Conservation (phyloP, 2,797 vertebrate genomes). For the Syndactyla subalaris region DNA sequence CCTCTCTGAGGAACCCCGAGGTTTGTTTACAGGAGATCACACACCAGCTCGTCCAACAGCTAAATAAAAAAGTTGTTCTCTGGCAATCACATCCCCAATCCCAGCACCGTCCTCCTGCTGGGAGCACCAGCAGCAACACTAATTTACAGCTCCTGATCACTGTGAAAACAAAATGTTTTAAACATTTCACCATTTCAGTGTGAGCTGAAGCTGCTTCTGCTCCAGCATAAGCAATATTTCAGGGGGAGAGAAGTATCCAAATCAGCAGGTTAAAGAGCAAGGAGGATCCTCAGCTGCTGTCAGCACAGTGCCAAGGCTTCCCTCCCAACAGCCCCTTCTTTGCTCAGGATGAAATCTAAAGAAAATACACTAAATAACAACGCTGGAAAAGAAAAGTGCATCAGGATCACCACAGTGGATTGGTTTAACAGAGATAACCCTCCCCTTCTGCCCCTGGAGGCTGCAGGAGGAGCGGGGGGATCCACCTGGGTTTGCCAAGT, state of each 20-base stretch:
- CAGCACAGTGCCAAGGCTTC: not conserved
- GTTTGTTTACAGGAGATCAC: not conserved
- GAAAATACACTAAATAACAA: constrained; percentile 51
- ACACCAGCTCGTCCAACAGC: not conserved
- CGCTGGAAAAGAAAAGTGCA: not conserved
- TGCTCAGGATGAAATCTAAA: not conserved
- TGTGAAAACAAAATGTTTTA: not conserved
- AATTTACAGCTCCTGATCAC: not conserved
- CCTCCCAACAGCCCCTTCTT: not conserved
- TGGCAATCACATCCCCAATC: not conserved
- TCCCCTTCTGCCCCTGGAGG: not conserved
- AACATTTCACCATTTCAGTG: not conserved
- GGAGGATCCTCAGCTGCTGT: not conserved
- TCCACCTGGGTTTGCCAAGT: not conserved
- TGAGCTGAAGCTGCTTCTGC: not conserved
- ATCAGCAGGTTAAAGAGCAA: not conserved
- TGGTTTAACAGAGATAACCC: constrained; percentile 31
- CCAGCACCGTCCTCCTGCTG: constrained; percentile 20
- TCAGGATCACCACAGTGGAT: constrained; percentile 10
- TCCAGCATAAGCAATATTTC: not conserved
- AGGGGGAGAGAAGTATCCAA: not conserved
- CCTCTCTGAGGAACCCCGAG: not conserved
- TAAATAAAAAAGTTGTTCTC: not conserved
- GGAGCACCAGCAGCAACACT: not conserved
- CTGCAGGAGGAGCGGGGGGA: not conserved